Evolutionary conservation across 2,888 invertebrate genomes (phyloP), one percentile per base, ranked within the genome.

Genomic region (Notodonta dromedarius): DNA sequence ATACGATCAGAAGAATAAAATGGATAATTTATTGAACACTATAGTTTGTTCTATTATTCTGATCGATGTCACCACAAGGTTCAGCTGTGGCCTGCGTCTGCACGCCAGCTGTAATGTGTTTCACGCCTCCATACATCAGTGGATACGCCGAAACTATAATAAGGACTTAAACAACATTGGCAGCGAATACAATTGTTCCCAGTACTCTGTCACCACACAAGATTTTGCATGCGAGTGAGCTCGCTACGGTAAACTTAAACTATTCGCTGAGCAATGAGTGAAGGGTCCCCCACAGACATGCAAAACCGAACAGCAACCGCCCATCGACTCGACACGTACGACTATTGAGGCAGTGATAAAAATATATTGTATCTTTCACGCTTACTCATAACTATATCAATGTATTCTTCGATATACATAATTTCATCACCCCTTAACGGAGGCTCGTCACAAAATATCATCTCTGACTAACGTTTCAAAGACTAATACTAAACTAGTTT

Each of bases 291-390:
- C 74, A 70, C 71, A 59, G 58, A 66, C 74, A 76, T 76, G 68
- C 80, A 74, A 76, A 77, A 75, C 70, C 68, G 60, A 70, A 77
- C 68, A 68, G 62, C 69, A 35, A 71, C 66, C 68, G 66, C 72
- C 73, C 67, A 70, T 68, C 71, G 69, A 77, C 69, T 74, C 66
- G 69, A 76, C 73, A 71, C 61, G 5, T 40, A 55, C 75, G 77
- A 84, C 83, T 89, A 88, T 82, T 74, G 86, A 87, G 92, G 91
- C 93, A 91, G 90, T 93, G 91, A 87, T 83, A 90, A 89, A 90
- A 90, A 90, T 89, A 91, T 90, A 90, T 83, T 76, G 76, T 72
- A 82, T 85, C 77, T 83, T 78, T 80, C 76, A 73, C 80, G 71
- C 82, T 85, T 85, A 87, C 68, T 68, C 80, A 74, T 76, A 60